A percentile compares a stretch with the other conserved stretches of the same genome.
These are phyloP conservation scores for Sceloporus tristichus DNA, from an alignment of 2,113 vertebrate species.

Conservation along the genomic window DNA sequence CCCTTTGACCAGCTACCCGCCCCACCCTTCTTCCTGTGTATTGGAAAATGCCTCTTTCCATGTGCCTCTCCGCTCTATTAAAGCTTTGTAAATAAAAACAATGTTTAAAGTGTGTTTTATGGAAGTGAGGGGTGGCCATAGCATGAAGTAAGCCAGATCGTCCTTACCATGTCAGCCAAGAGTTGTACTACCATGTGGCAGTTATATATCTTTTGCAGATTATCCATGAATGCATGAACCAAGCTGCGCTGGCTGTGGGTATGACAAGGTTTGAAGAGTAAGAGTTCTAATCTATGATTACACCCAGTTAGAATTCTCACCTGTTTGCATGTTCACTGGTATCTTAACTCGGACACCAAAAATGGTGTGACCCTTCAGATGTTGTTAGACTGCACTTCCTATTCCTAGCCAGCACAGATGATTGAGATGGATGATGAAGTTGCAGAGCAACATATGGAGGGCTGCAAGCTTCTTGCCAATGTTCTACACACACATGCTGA, in stretches of 20 bases:
- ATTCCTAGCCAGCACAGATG: background rate
- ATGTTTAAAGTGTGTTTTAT: conserved; percentile 33
- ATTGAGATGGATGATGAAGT: background rate
- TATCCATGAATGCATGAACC: background rate
- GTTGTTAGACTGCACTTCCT: background rate
- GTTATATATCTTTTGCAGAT: background rate
- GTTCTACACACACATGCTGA: background rate
- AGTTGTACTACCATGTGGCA: background rate
- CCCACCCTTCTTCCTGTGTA: background rate
- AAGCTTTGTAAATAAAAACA: conserved; percentile 48
- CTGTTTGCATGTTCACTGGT: background rate
- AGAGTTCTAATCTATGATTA: background rate
- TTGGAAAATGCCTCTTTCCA: conserved; percentile 24
- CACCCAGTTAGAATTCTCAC: background rate
- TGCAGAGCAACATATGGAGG: background rate
- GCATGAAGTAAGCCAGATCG: background rate
- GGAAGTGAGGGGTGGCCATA: background rate
- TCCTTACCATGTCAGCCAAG: background rate
- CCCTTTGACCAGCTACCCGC: background rate
- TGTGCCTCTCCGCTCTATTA: conserved; percentile 31
- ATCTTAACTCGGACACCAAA: too few species aligned
- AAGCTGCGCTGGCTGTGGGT: background rate
- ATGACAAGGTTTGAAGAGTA: background rate
- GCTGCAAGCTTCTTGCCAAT: background rate
- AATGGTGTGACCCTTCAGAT: background rate